Conservation (phyloP, 2,888 invertebrate genomes). For the Melangyna quadrimaculata region DNA sequence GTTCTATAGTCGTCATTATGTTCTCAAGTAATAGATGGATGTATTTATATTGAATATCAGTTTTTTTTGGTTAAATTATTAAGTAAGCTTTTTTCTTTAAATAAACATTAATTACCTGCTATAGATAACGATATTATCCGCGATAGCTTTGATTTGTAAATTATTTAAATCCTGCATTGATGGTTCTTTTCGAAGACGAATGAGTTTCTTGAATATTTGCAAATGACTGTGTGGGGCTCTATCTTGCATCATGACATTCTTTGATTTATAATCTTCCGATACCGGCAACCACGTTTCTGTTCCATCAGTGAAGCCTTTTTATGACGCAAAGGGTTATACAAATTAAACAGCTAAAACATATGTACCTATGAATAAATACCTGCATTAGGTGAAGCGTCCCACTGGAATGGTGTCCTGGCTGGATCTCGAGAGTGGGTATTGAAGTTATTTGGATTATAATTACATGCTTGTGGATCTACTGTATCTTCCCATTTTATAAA, state of each 20-base stretch:
- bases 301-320: slow-evolving; percentile 77
- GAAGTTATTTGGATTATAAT: slow-evolving; percentile 81
- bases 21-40: no score
- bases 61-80: no score
- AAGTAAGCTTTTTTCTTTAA: no score
- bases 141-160: slow-evolving; percentile 75
- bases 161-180: slow-evolving; percentile 76
- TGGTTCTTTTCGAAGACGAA: slow-evolving; percentile 82
- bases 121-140: slow-evolving; percentile 77
- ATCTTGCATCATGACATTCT: slow-evolving; percentile 84
- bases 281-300: slow-evolving; percentile 87
- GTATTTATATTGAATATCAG: no score
- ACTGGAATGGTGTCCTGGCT: slow-evolving; percentile 85
- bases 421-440: slow-evolving; percentile 82
- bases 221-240: slow-evolving; percentile 83
- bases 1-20: no score
- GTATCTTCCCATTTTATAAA: slow-evolving; percentile 82
- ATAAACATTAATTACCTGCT: slow-evolving; percentile 76
- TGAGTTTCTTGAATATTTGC: slow-evolving; percentile 84
- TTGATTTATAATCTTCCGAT: slow-evolving; percentile 82
- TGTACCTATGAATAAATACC: slow-evolving; percentile 70
- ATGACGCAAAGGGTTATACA: background rate
- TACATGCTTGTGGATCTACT: slow-evolving; percentile 82
- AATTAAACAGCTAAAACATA: background rate
- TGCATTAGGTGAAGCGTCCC: slow-evolving; percentile 82